Evolutionary conservation across 2,797 vertebrate genomes (phyloP).

Genomic region (Tinamus major): DNA sequence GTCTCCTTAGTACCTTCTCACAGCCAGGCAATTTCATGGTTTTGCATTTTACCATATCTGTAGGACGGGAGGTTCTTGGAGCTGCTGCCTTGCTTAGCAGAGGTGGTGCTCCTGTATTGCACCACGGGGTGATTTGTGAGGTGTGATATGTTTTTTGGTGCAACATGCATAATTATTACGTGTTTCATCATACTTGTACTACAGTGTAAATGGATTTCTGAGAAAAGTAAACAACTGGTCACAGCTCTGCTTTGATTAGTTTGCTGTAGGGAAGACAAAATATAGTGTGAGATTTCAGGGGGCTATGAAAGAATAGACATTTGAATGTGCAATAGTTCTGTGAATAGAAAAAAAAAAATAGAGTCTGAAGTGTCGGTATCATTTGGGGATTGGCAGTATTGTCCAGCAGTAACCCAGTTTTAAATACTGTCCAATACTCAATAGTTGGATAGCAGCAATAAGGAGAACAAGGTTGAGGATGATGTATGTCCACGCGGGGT

Average conservation of each 20-base stretch:
- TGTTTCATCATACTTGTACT: neutral
- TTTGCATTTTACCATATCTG: neutral
- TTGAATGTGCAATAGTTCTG: neutral
- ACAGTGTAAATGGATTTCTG: neutral
- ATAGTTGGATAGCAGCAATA: neutral
- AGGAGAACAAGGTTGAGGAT: neutral
- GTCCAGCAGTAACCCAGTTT: neutral
- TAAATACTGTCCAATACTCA: fast-evolving
- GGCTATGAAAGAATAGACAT: neutral
- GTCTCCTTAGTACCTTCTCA: neutral
- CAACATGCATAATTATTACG: neutral
- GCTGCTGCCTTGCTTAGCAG: neutral
- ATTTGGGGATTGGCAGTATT: neutral
- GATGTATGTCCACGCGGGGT: neutral
- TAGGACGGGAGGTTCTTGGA: neutral
- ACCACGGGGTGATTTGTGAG: neutral
- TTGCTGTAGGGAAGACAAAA: neutral
- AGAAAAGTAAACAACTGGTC: neutral
- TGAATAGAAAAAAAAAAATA: neutral
- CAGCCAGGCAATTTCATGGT: neutral
- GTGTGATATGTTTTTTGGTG: neutral
- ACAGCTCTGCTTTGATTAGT: neutral
- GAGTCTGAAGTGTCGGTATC: neutral
- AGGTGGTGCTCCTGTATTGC: neutral
- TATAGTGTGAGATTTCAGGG: neutral